Evolutionary conservation across 2,888 invertebrate species (phyloP), one percentile per base, ranked within the genome.

Genomic region (Euproctis similis): DNA sequence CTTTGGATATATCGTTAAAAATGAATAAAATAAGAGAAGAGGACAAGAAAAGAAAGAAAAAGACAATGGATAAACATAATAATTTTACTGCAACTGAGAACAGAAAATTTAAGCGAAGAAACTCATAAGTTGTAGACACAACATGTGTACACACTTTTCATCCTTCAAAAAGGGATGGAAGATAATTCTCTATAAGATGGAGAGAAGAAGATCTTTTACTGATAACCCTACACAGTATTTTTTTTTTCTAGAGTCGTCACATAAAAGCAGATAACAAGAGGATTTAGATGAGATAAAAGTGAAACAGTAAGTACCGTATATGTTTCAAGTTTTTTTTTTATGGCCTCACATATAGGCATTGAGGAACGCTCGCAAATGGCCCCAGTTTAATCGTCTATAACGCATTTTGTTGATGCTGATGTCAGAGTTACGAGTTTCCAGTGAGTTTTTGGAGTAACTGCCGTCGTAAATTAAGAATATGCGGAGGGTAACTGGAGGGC

Each of bases 331-430:
- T 34, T 36, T 41, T 20, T 14, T 52, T 51, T 58, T 53, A 57
- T 53, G 53, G 49, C 42, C 39, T 36, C 54, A 52, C 55, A 54
- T 54, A 56, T 54, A 56, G 39, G 43, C 40, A 46, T 46, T 53
- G 38, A 49, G 48, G 50, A 53, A 46, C 43, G 34, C 13, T 39
- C 42, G 39, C 42, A 53, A 50, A 49, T 36, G 36, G 34, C 35
- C n/a, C 25, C 30, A 28, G 40, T 49, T 46, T 53, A 50, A 50
- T 50, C 50, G 50, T 37, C 39, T 41, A 46, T 54, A 56, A 59
- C 53, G 59, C 50, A 55, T 49, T 55, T 47, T 47, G 46, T 46
- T 49, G 55, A 49, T 54, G 48, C 47, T 33, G 42, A 34, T 33
- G 44, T 12, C 34, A 32, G 17, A 34, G 30, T 58, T 50, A 50